phyloP scores from a whole-genome alignment of 2,888 invertebrate genomes.

The Falcaria lacertinaria region DNA sequence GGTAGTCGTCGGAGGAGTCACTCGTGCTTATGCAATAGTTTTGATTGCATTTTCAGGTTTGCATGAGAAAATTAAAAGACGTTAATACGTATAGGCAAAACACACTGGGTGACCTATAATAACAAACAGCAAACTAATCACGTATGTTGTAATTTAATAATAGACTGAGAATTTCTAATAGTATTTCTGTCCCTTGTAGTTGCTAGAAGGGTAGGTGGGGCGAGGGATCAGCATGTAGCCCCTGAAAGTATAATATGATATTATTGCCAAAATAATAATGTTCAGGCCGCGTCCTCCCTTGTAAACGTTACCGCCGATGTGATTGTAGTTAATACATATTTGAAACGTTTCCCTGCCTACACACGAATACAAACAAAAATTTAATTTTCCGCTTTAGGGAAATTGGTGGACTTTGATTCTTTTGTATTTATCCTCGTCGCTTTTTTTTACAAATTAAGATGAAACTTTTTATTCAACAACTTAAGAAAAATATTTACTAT shows the following conservation, averaged over 20 bases:
- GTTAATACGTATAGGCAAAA: too few relatives aligned
- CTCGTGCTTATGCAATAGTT: too few relatives aligned
- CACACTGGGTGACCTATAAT: slow-evolving; percentile 6
- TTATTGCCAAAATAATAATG: slow-evolving; percentile 69
- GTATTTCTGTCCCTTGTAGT: slow-evolving; percentile 57
- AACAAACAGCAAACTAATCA: slow-evolving; percentile 50
- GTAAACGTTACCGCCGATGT: slow-evolving; percentile 29
- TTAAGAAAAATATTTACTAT: too few relatives aligned
- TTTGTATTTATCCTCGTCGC: background rate
- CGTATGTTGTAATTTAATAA: slow-evolving; percentile 57
- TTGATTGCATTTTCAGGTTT: too few relatives aligned
- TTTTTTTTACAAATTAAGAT: background rate
- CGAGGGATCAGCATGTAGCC: slow-evolving; percentile 30
- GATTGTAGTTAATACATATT: slow-evolving; percentile 4
- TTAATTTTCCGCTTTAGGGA: background rate
- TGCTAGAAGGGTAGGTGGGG: slow-evolving; percentile 39
- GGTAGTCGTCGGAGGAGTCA: too few relatives aligned
- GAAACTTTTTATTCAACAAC: too few relatives aligned
- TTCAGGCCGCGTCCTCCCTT: slow-evolving; percentile 32
- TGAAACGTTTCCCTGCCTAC: background rate
- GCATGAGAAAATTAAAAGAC: too few relatives aligned
- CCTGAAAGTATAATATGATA: slow-evolving; percentile 58
- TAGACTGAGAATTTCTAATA: slow-evolving; percentile 65
- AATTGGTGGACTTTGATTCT: background rate
- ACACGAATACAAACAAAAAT: background rate